phyloP scores from a whole-genome alignment of 23 tunicate species.

The Botrylloides violaceus region DNA sequence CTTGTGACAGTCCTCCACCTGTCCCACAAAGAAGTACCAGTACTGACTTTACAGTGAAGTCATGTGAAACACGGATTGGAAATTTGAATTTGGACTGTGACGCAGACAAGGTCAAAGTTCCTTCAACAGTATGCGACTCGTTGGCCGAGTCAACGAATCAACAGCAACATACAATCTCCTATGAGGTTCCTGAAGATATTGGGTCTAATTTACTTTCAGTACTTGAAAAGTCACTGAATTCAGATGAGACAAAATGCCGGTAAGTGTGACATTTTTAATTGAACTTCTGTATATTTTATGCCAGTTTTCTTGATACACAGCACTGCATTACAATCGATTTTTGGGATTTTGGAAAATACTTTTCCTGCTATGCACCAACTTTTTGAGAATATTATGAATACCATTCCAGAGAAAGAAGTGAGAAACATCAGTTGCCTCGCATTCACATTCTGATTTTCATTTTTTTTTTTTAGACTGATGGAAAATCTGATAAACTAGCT shows the following conservation, averaged over 20 bases:
- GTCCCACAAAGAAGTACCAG: background rate
- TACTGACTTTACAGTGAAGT: background rate
- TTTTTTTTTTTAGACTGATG: conserved; percentile 25
- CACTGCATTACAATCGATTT: conserved; percentile 2
- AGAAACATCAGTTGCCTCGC: background rate
- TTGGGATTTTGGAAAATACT: background rate
- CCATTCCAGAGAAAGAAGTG: conserved; percentile 8
- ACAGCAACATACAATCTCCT: too few species aligned
- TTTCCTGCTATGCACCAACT: background rate
- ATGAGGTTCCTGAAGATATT: conserved; percentile 9
- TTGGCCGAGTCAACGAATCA: too few species aligned
- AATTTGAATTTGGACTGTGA: background rate
- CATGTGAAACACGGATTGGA: background rate
- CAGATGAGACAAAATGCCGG: conserved; percentile 10
- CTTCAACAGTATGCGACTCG: background rate
- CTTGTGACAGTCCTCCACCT: background rate
- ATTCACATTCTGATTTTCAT: background rate
- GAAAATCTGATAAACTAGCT: conserved; percentile 26
- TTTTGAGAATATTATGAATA: conserved; percentile 1
- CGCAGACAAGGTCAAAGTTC: background rate
- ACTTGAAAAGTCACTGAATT: background rate
- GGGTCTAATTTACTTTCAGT: conserved; percentile 13
- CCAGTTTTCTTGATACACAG: background rate
- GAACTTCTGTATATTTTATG: background rate
- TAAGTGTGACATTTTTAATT: background rate